phyloP scores from a whole-genome alignment of 2,113 vertebrate species.

The Zosterops pallidus region DNA sequence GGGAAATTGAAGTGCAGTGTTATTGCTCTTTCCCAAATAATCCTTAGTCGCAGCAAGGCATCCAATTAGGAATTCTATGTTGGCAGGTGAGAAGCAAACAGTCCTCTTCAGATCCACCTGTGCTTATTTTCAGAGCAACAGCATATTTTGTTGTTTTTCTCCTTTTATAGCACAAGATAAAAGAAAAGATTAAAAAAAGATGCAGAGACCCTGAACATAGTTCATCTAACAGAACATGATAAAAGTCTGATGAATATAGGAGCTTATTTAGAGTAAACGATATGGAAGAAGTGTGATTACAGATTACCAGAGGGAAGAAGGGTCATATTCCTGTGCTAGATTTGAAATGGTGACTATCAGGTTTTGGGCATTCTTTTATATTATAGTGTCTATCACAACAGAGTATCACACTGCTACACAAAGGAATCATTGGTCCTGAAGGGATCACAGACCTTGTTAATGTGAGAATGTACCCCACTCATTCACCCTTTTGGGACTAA shows the following conservation, averaged over 20 bases:
- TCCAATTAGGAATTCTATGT: slow-evolving; percentile 20
- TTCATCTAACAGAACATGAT: neutral
- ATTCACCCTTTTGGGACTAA: neutral
- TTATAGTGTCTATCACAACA: neutral
- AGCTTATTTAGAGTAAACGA: neutral
- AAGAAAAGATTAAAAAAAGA: neutral
- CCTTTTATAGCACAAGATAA: neutral
- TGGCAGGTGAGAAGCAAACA: slow-evolving; percentile 35
- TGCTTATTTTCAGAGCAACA: neutral
- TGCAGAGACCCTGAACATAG: neutral
- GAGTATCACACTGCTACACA: neutral
- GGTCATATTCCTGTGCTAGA: rapidly evolving
- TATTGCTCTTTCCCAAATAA: neutral
- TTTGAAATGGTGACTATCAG: neutral
- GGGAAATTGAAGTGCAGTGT: neutral
- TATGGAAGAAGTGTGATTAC: neutral
- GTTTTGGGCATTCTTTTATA: neutral
- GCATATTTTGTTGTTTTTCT: neutral
- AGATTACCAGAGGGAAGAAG: neutral
- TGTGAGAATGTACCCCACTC: neutral
- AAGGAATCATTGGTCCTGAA: neutral
- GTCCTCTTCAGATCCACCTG: slow-evolving; percentile 12
- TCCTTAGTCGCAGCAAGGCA: neutral
- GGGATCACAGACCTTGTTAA: neutral
- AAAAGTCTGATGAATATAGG: neutral